Percentiles rank a stretch among this genome's conserved stretches.
Conservation (phyloP, 1,140 invertebrate genomes). For the Artemia franciscana region DNA sequence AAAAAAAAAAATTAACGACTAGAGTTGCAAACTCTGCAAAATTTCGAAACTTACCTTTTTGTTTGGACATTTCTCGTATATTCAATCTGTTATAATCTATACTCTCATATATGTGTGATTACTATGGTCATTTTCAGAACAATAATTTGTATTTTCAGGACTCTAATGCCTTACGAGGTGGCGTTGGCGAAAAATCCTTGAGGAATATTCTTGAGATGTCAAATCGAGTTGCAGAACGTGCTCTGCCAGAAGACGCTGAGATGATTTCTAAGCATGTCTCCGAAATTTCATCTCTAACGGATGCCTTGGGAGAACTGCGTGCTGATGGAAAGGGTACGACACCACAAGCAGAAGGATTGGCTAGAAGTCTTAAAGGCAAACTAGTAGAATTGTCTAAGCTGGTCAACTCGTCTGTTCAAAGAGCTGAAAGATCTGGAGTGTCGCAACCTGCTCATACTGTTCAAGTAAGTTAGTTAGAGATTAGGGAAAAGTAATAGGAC, state of each 20-base stretch:
- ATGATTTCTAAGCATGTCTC: slow-evolving; percentile 48
- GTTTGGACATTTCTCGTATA: too few relatives aligned
- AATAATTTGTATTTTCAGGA: slow-evolving; percentile 28
- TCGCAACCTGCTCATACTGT: slow-evolving; percentile 77
- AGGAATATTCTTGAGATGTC: slow-evolving; percentile 70
- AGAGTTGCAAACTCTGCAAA: too few relatives aligned
- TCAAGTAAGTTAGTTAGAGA: background rate
- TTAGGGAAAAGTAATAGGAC: too few relatives aligned
- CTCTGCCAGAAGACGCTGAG: slow-evolving; percentile 54
- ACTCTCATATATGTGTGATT: too few relatives aligned
- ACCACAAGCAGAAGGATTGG: slow-evolving; percentile 52
- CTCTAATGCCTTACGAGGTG: slow-evolving; percentile 60
- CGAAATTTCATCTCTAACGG: slow-evolving; percentile 64
- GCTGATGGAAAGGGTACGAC: slow-evolving; percentile 52
- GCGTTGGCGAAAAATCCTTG: slow-evolving; percentile 77
- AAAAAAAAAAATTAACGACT: too few relatives aligned
- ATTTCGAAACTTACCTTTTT: too few relatives aligned
- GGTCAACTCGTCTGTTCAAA: slow-evolving; percentile 52
- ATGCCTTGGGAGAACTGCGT: slow-evolving; percentile 67
- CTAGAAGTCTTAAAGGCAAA: slow-evolving; percentile 63
- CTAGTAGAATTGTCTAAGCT: slow-evolving; percentile 58
- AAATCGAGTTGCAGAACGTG: slow-evolving; percentile 54
- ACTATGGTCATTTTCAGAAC: too few relatives aligned
- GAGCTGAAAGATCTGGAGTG: slow-evolving; percentile 63
- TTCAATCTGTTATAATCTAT: too few relatives aligned